Percentiles rank a stretch among this genome's conserved stretches.
Conservation (phyloP, 1,140 invertebrate genomes). For the Hyles euphorbiae region DNA sequence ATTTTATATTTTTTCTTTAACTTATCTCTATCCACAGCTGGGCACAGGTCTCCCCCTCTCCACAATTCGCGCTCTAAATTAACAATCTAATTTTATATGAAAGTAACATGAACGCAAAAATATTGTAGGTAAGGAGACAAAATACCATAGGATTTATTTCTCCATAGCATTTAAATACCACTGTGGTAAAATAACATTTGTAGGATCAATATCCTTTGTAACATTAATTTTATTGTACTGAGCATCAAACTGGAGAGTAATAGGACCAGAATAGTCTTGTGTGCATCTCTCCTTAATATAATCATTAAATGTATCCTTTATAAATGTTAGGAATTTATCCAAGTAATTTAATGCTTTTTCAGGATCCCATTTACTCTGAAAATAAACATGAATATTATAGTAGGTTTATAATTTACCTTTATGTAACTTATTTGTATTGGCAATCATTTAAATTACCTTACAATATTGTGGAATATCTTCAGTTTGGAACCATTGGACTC, state of each 20-base stretch:
- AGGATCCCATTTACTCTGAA: constrained; percentile 27
- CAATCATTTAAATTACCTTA: constrained; percentile 18
- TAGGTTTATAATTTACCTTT: too few species aligned
- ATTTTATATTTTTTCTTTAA: too few species aligned
- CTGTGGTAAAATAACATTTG: too few species aligned
- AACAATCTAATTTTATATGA: too few species aligned
- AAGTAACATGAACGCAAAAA: too few species aligned
- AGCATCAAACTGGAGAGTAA: constrained; percentile 18
- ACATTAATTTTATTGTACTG: constrained; percentile 5
- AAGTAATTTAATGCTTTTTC: constrained; percentile 22
- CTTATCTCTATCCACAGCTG: too few species aligned
- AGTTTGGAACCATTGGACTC: constrained; percentile 32
- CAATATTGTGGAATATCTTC: constrained; percentile 28
- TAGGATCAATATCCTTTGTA: neutral
- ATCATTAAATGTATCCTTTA: constrained; percentile 16
- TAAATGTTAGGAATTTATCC: constrained; percentile 19
- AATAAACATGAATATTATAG: constrained; percentile 3
- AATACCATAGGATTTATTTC: too few species aligned
- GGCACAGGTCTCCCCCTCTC: too few species aligned
- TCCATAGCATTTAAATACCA: too few species aligned
- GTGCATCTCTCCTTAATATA: neutral
- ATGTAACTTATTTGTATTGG: neutral
- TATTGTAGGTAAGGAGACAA: too few species aligned
- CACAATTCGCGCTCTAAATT: too few species aligned
- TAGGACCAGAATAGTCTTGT: constrained; percentile 2